Evolutionary conservation across 2,113 vertebrate genomes (phyloP).

Genomic region (Clupea harengus): DNA sequence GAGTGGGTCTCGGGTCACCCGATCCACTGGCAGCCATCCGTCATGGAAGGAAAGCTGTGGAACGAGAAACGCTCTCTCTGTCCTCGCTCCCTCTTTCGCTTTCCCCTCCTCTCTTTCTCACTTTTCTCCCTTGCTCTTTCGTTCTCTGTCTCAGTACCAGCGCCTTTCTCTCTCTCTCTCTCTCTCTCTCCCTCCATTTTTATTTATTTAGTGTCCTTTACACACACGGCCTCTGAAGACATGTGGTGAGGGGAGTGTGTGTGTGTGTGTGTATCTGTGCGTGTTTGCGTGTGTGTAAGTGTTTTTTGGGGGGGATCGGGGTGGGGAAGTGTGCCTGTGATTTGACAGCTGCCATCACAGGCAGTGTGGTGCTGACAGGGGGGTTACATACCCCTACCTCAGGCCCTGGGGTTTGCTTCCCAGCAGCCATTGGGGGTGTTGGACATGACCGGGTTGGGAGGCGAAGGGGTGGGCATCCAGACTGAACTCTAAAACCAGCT

Average conservation of each 20-base stretch:
- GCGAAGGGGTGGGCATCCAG: background rate
- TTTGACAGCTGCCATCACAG: constrained; percentile 37
- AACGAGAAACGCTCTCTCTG: constrained; percentile 55
- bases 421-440: background rate
- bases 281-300: background rate
- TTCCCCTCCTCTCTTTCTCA: constrained; percentile 66
- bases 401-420: background rate
- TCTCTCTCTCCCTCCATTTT: background rate
- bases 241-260: background rate
- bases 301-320: background rate
- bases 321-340: background rate
- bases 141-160: background rate
- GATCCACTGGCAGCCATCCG: constrained; percentile 56
- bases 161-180: background rate
- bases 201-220: constrained; percentile 71
- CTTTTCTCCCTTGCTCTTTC: background rate
- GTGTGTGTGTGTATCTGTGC: background rate
- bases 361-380: constrained; percentile 21
- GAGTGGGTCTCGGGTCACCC: constrained; percentile 63
- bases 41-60: constrained; percentile 63
- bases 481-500: background rate
- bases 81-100: background rate
- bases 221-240: constrained; percentile 44
- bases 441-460: background rate
- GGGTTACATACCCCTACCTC: background rate